Evolutionary conservation across 2,113 vertebrate genomes (phyloP).

Genomic region (Tyto alba): DNA sequence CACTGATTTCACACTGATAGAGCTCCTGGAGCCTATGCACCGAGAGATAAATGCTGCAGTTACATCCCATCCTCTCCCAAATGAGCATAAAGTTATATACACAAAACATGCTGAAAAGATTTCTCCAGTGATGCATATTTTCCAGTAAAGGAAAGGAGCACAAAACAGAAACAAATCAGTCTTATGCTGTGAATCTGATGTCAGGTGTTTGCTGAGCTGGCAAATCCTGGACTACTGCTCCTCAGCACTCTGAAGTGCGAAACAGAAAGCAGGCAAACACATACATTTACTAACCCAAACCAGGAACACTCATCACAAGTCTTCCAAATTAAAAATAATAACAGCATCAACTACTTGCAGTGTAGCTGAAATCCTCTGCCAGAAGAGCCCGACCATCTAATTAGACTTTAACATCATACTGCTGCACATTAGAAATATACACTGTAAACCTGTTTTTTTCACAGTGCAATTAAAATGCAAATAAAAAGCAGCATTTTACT

Average conservation of each 20-base stretch:
- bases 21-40: neutral
- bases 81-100: neutral
- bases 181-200: neutral
- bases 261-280: neutral
- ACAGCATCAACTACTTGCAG: neutral
- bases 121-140: neutral
- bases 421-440: neutral
- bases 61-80: neutral
- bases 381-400: slow-evolving; percentile 7
- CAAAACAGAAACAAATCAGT: neutral
- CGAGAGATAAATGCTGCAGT: neutral
- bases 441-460: neutral
- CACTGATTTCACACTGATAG: neutral
- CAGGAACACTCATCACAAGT: neutral
- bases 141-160: neutral
- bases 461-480: neutral
- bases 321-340: neutral
- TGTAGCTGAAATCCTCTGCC: slow-evolving; percentile 1
- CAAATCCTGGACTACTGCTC: neutral
- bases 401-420: neutral
- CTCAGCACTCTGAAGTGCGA: neutral
- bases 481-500: neutral
- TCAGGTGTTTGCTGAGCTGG: neutral
- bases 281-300: neutral
- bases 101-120: neutral